These are phyloP conservation scores for Spilarctia lutea DNA, from an alignment of 2,888 invertebrate species.

Conservation along the genomic window DNA sequence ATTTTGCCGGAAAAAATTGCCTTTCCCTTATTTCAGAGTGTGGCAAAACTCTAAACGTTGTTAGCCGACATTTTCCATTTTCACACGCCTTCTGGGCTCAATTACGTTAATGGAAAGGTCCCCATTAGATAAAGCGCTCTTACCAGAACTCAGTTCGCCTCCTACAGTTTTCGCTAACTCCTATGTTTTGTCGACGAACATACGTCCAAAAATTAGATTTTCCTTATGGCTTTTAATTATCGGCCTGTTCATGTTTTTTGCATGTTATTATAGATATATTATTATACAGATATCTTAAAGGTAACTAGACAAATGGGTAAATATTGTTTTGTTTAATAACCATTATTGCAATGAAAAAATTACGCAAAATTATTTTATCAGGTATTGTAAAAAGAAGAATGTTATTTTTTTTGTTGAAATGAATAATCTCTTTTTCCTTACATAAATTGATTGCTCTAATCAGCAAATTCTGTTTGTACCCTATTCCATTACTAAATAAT, in stretches of 20 bases:
- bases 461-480: no score
- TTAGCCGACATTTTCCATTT: conserved; percentile 12
- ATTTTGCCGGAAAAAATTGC: background rate
- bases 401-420: no score
- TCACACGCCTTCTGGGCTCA: conserved; percentile 12
- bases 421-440: no score
- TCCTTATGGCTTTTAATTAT: background rate
- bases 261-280: background rate
- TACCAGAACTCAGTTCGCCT: background rate
- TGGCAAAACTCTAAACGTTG: conserved; percentile 1
- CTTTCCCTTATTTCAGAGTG: background rate
- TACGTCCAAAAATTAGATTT: background rate
- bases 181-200: background rate
- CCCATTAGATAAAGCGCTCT: conserved; percentile 13
- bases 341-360: no score
- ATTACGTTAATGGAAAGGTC: conserved; percentile 20
- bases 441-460: no score
- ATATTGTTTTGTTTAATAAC: no score
- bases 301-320: no score
- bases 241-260: background rate
- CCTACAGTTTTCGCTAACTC: background rate
- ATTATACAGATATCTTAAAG: no score
- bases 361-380: no score
- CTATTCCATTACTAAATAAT: no score
- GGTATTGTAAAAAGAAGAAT: no score